Evolutionary conservation across 2,113 vertebrate species (phyloP).

Genomic region (Actenoides lindsayi): DNA sequence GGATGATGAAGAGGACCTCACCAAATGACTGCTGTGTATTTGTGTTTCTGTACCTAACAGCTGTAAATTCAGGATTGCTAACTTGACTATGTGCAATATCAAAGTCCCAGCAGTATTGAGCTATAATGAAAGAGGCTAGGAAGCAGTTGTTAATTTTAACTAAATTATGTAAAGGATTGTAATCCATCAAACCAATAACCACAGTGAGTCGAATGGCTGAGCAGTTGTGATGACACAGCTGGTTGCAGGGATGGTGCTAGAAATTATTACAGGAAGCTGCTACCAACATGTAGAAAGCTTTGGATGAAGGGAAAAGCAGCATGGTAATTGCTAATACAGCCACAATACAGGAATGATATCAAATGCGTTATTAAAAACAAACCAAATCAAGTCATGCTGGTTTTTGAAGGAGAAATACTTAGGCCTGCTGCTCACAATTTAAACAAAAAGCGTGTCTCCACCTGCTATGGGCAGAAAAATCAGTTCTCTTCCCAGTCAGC

Average conservation of each 20-base stretch:
- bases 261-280: not conserved
- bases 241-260: not conserved
- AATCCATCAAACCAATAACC: slow-evolving; percentile 27
- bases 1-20: not conserved
- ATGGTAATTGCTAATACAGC: not conserved
- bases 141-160: not conserved
- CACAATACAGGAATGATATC: not conserved
- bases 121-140: not conserved
- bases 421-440: not conserved
- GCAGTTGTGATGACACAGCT: not conserved
- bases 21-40: not conserved
- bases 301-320: not conserved
- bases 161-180: not conserved
- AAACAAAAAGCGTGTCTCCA: not conserved
- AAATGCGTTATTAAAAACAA: not conserved
- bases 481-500: not conserved
- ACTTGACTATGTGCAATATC: not conserved
- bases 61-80: not conserved
- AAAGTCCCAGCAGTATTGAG: not conserved
- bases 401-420: not conserved
- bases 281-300: not conserved
- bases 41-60: slow-evolving; percentile 6
- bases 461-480: not conserved
- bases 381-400: not conserved
- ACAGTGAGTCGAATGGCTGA: not conserved